phyloP scores from a whole-genome alignment of 2,113 vertebrate genomes.

The Poecilia latipinna region DNA sequence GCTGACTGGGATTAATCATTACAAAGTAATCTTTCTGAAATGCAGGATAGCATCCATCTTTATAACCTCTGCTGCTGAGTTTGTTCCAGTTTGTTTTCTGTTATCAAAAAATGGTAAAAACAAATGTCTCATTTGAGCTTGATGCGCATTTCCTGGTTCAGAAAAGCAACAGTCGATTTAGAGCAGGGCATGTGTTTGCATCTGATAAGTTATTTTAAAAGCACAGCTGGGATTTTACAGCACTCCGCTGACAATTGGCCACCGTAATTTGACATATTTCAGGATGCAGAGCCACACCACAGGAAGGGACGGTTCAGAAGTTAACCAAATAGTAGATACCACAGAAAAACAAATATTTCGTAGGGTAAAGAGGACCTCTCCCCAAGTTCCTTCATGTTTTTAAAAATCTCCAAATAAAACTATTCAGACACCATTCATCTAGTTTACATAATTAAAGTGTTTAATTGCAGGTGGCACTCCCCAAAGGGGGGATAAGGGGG shows the following conservation, averaged over 20 bases:
- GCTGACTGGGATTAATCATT: neutral
- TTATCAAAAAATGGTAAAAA: neutral
- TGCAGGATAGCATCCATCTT: neutral
- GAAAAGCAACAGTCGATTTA: constrained; percentile 5
- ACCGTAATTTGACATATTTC: neutral
- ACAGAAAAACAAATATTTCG: neutral
- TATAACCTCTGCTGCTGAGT: neutral
- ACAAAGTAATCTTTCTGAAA: neutral
- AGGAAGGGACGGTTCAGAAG: neutral
- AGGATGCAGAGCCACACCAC: neutral
- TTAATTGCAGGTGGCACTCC: neutral
- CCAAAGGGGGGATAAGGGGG: too few relatives aligned
- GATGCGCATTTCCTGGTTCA: neutral
- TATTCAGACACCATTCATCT: neutral
- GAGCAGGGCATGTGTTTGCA: neutral
- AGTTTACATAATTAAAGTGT: neutral
- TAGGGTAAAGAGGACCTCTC: neutral
- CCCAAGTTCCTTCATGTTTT: neutral
- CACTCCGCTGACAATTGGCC: neutral
- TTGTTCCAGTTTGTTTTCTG: neutral
- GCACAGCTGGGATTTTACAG: neutral
- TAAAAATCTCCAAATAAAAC: neutral
- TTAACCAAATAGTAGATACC: neutral
- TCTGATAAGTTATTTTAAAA: constrained; percentile 3
- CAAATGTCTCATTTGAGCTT: neutral